Evolutionary conservation across 2,113 vertebrate species (phyloP).

Genomic region (Callaeas wilsoni): DNA sequence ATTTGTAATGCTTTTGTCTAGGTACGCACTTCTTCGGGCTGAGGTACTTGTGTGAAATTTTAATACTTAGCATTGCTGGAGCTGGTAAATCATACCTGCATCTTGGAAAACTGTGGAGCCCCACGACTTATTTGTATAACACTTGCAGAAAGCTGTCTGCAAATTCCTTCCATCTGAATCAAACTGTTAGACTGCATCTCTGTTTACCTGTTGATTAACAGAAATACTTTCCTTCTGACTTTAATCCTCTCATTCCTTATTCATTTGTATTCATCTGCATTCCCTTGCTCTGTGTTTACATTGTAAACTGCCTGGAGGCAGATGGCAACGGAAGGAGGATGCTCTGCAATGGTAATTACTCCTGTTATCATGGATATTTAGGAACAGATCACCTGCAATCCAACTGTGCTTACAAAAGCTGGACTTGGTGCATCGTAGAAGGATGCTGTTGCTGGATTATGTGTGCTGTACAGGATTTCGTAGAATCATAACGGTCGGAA

Average conservation of each 20-base stretch:
- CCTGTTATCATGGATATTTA: slow-evolving; percentile 3
- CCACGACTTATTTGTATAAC: not conserved
- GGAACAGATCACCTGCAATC: not conserved
- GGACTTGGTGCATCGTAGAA: not conserved
- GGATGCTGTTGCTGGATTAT: not conserved
- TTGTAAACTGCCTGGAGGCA: not conserved
- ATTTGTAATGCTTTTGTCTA: not conserved
- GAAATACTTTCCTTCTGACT: not conserved
- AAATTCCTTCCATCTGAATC: not conserved
- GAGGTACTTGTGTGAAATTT: not conserved
- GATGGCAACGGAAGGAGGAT: not conserved
- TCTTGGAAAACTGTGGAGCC: not conserved
- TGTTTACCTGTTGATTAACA: not conserved
- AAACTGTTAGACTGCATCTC: not conserved
- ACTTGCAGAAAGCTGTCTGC: not conserved
- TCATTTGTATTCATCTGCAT: not conserved
- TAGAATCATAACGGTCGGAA: not conserved
- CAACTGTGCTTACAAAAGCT: not conserved
- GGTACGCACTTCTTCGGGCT: not conserved
- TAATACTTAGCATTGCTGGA: not conserved
- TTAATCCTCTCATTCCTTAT: not conserved
- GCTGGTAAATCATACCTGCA: not conserved
- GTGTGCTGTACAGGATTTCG: not conserved
- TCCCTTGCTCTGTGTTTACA: not conserved
- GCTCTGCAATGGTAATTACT: slow-evolving; percentile 17